Evolutionary conservation across 2,113 vertebrate species (phyloP), one percentile per base, ranked within the genome.

Genomic region (Columba livia): DNA sequence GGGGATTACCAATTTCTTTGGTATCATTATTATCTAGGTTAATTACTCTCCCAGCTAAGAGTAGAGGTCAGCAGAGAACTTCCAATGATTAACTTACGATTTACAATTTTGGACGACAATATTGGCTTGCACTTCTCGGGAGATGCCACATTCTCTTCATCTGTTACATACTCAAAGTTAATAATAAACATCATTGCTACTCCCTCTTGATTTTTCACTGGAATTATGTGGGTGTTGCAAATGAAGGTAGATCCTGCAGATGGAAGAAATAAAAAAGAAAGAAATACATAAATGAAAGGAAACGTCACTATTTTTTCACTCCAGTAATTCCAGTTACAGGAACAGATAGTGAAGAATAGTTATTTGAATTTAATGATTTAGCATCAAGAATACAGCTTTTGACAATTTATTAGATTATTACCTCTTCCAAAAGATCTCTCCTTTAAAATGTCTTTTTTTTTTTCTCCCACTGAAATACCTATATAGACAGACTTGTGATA

Each of bases 101-200:
- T 98, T 96, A 99, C 98, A 86, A 98, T 97, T 98, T 99, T 99
- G 96, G 98, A 98, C 48, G 99, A 98, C 40, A 99, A 98, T 20
- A 99, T 98, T 48, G 98, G 98, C 97, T 99, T 99, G 97, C 98
- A 97, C 78, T 98, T 99, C 97, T 99, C 99, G 2, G 98, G 98
- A 60, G 99, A 98, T 88, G 97, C 95, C 78, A 98, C 97, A 81
- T 97, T 99, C 64, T 98, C 99, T 70, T 99, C 98, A 83, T 99
- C 98, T 61, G 98, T 96, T 56, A 99, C 98, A 29, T 99, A 98
- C 51, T 99, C 99, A 93, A 99, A 99, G 96, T 99, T 99, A 91
- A 99, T 98, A 97, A 99, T 99, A 96, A 99, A 99, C 99, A 99
- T 99, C 98, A 99, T 99, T 84, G 99, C 99, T 92, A 99, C 97